Base-by-base conservation (phyloP, 2,797 vertebrate genomes). In the Dryobates pubescens region DNA sequence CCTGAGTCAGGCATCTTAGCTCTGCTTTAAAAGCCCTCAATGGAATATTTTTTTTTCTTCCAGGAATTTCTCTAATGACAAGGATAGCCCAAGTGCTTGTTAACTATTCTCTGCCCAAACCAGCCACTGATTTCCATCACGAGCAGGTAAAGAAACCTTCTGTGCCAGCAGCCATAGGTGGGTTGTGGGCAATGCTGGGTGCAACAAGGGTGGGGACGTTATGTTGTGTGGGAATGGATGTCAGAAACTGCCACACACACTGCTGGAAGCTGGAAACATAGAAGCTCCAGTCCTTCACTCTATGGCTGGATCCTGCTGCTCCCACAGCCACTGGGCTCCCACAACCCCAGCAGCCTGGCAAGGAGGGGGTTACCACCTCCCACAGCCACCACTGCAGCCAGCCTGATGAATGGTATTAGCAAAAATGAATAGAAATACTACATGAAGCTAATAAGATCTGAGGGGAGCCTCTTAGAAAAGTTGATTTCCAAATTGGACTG, bases 401-500 rank as follows among this genome's bases (percentile, higher is more conserved):
- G 90, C 49, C 74, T 49, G 81, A 90, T 84, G 90, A 83, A 96
- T 70, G 79, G 84, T 41, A 93, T 95, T 96, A 94, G 93, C 92
- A 95, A 93, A 94, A 88, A 94, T 91, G 93, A 95, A 95, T 76
- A 95, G 93, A 90, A 95, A 95, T 89, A 65, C 80, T 90, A 65
- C 72, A 16, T 94, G 93, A 96, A 86, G 93, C 90, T 97, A 94
- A 96, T 82, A 74, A 90, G 90, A 96, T 95, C 87, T 93, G 91
- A 95, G 86, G 70, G 92, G 69, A 93, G 90, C 80, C 80, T 63
- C 90, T 94, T 70, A 94, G 93, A 95, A 86, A 91, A 96, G 95
- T 83, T 92, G 93, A 96, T 96, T 97, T 95, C 88, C 95, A 96
- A 96, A 96, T 86, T 71, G 87, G 91, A 89, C 88, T 94, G 95